A percentile compares a stretch with the other conserved stretches of the same genome.
Evolutionary conservation across 2,888 invertebrate genomes (phyloP).

Genomic region (Ophion obscuratus): DNA sequence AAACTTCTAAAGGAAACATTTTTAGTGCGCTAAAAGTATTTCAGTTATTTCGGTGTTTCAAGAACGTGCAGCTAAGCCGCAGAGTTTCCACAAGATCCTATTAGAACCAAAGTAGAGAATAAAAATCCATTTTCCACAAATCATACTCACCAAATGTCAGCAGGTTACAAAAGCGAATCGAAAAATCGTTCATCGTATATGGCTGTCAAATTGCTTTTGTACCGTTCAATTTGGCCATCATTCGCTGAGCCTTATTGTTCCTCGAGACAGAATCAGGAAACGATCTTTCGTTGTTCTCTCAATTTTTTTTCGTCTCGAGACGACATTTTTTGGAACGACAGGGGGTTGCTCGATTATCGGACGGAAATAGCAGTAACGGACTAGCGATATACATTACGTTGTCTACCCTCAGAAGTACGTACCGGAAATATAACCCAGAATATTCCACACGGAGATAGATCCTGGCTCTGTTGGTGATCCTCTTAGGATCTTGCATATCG

Average conservation of each 20-base stretch:
- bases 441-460: neutral
- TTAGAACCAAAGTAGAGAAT: neutral
- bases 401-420: neutral
- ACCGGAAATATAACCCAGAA: neutral
- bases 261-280: neutral
- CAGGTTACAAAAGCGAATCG: slow-evolving; percentile 16
- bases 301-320: neutral
- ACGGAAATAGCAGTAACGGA: neutral
- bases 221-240: neutral
- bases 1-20: too few relatives aligned
- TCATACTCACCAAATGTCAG: neutral
- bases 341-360: slow-evolving; percentile 4
- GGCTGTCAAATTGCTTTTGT: neutral
- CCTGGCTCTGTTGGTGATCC: neutral
- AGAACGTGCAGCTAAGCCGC: neutral
- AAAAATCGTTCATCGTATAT: neutral
- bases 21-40: too few relatives aligned
- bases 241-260: neutral
- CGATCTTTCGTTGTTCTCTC: neutral
- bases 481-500: neutral
- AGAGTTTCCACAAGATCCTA: slow-evolving; percentile 11
- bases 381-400: neutral
- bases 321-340: neutral
- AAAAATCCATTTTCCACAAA: slow-evolving; percentile 25
- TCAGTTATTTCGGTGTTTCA: slow-evolving; percentile 1